A percentile compares a stretch with the other conserved stretches of the same genome.
Evolutionary conservation across 1,140 invertebrate genomes (phyloP).

Genomic region (Sitophilus oryzae): DNA sequence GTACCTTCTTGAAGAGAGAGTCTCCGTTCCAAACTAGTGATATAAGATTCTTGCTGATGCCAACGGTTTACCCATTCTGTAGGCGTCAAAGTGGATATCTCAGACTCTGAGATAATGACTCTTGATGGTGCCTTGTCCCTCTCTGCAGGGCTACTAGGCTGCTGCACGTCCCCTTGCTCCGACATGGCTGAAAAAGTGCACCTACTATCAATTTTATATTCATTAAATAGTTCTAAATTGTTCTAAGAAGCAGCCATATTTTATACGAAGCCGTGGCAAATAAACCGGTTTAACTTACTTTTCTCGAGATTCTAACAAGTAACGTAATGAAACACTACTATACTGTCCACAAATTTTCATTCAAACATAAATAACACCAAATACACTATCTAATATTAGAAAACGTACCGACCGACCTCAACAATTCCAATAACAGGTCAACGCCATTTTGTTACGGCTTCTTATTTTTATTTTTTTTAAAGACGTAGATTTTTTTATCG

Average conservation of each 20-base stretch:
- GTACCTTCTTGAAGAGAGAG: slow-evolving; percentile 43
- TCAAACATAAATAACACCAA: background rate
- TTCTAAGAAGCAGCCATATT: slow-evolving; percentile 9
- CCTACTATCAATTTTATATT: background rate
- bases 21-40: slow-evolving; percentile 37
- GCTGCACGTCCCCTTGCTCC: slow-evolving; percentile 31
- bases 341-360: slow-evolving; percentile 7
- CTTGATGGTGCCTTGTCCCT: slow-evolving; percentile 31
- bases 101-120: slow-evolving; percentile 35
- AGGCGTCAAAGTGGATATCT: slow-evolving; percentile 31
- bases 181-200: slow-evolving; percentile 29
- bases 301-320: background rate
- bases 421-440: slow-evolving; percentile 1
- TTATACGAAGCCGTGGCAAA: background rate
- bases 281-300: slow-evolving; percentile 14
- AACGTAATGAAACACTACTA: slow-evolving; percentile 12
- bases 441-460: slow-evolving; percentile 2
- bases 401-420: background rate
- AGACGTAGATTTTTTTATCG: slow-evolving; percentile 4
- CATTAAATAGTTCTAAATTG: background rate
- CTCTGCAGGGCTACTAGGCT: slow-evolving; percentile 32
- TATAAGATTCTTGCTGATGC: slow-evolving; percentile 40
- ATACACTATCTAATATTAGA: background rate
- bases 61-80: slow-evolving; percentile 38
- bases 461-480: background rate